Evolutionary conservation across 2,113 vertebrate species (phyloP).

Genomic region (Scopus umbretta): DNA sequence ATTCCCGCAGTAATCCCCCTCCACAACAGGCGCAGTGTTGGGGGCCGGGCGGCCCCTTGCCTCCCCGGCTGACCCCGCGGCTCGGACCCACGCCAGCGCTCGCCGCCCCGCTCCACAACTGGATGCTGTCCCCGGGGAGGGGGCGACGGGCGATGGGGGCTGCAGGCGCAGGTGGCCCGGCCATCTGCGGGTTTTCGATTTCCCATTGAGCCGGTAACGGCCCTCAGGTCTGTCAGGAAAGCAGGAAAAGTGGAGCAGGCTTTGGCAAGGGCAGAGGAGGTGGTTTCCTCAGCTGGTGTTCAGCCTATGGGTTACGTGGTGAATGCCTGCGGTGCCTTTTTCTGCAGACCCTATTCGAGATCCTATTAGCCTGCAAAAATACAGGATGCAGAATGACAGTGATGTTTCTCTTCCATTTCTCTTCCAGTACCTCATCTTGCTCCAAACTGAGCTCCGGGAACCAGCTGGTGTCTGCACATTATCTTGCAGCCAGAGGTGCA

Average conservation of each 20-base stretch:
- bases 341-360: rapidly evolving
- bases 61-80: neutral
- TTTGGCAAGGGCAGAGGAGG: neutral
- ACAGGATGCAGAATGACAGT: rapidly evolving
- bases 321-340: neutral
- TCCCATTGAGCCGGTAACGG: neutral
- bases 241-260: neutral
- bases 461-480: neutral
- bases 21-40: neutral
- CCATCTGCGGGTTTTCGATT: conserved; percentile 25
- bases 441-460: neutral
- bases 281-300: neutral
- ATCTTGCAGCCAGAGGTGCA: neutral
- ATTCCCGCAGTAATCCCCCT: conserved; percentile 16
- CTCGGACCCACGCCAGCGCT: neutral
- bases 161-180: neutral
- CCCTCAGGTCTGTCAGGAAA: neutral
- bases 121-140: neutral
- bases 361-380: neutral
- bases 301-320: neutral
- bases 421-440: neutral
- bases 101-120: neutral
- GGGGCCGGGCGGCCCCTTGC: neutral
- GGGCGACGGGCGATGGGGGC: neutral
- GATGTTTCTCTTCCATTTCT: neutral